Conservation (phyloP, 1,140 invertebrate species). For the Lycorma delicatula region DNA sequence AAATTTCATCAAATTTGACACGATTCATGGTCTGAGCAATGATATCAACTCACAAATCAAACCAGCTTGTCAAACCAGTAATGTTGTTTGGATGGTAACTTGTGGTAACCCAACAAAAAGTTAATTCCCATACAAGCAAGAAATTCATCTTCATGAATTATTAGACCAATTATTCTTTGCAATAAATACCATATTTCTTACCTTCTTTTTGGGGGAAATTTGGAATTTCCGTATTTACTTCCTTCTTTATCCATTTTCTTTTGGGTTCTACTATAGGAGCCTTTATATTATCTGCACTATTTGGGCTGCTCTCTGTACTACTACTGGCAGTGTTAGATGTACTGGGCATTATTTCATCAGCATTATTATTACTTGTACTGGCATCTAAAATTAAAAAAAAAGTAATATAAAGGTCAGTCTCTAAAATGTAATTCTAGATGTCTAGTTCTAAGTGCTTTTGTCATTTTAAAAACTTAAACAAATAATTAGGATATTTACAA, state of each 20-base stretch:
- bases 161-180: neutral
- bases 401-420: no score
- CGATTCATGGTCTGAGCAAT: neutral
- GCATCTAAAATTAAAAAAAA: no score
- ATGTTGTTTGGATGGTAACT: neutral
- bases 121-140: neutral
- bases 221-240: neutral
- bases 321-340: no score
- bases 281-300: no score
- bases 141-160: neutral
- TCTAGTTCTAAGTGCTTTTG: no score
- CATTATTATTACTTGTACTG: no score
- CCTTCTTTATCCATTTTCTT: neutral
- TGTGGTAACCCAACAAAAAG: neutral
- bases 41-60: neutral
- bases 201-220: neutral
- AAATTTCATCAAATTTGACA: neutral
- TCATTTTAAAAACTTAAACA: no score
- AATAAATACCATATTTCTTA: neutral
- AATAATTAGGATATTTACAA: no score
- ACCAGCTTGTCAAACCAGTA: neutral
- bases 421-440: no score
- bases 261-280: no score
- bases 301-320: no score
- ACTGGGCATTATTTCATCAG: no score